Conservation (phyloP, 1,140 invertebrate species). For the Hirudo medicinalis region DNA sequence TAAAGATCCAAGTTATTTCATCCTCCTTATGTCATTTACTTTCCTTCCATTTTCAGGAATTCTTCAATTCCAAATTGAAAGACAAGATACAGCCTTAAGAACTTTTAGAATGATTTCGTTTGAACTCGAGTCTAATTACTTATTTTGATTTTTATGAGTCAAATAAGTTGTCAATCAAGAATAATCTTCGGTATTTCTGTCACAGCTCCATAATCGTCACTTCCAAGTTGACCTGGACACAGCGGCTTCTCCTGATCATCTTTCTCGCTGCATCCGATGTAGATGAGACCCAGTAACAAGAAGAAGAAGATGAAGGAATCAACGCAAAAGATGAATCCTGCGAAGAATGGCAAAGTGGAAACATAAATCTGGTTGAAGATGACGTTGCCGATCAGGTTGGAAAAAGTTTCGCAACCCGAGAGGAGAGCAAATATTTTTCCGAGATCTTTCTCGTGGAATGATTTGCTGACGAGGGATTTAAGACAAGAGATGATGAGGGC, state of each 20-base stretch:
- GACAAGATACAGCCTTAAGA: too few relatives aligned
- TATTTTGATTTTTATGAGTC: too few relatives aligned
- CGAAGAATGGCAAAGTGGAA: slow-evolving; percentile 30
- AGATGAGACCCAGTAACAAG: not conserved
- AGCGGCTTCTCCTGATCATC: too few relatives aligned
- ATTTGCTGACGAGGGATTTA: slow-evolving; percentile 35
- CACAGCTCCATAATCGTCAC: not conserved
- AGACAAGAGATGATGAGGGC: slow-evolving; percentile 33
- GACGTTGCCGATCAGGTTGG: slow-evolving; percentile 33
- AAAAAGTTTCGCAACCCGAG: slow-evolving; percentile 33
- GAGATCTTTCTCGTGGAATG: slow-evolving; percentile 31
- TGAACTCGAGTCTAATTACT: too few relatives aligned
- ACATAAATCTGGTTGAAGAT: slow-evolving; percentile 36
- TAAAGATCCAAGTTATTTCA: too few relatives aligned
- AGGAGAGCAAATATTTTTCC: slow-evolving; percentile 36
- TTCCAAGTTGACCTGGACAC: not conserved
- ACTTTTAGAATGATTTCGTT: too few relatives aligned
- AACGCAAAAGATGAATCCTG: slow-evolving; percentile 32
- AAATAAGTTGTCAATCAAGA: not conserved
- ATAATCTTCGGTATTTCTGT: not conserved
- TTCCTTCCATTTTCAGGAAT: too few relatives aligned
- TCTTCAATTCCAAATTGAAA: too few relatives aligned
- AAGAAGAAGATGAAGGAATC: slow-evolving; percentile 21
- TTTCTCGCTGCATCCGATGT: not conserved
- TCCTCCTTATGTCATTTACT: too few relatives aligned